Base-by-base conservation (phyloP, 2,797 vertebrate species). In the Lophius americanus region DNA sequence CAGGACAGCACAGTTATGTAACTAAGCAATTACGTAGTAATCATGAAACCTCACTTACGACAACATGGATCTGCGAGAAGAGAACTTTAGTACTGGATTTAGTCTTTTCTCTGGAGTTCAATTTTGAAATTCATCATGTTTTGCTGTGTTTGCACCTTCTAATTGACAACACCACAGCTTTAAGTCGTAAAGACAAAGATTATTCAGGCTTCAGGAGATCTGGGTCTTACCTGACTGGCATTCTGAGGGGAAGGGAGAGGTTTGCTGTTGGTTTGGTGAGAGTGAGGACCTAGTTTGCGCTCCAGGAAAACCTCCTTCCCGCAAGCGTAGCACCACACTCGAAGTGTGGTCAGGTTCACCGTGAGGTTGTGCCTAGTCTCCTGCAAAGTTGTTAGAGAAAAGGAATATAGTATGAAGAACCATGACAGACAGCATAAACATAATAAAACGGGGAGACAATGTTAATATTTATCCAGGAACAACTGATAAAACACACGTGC, bases 261-360 rank as follows among this genome's bases (percentile, higher is more conserved):
- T 89, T 93, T 95, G 78, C 86, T 68, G 86, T 76, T 92, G 67
- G 89, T 64, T 13, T 92, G 85, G 0, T 91, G 91, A 43, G 94
- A 91, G 55, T 94, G 92, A 67, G 94, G 92, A 69, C 94, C 94
- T 12, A 98, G 90, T 87, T 99, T 98, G 77, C 96, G 94, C 59
- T 98, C 97, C 88, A 99, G 90, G 87, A 99, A 99, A 9, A 99
- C 98, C 89, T 99, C 98, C 88, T 98, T 98, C 81, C 95, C 95
- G 69, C 98, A 99, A 86, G 96, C 95, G 0, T 99, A 99, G 92
- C 98, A 99, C 98, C 98, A 99, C 60, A 99, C 96, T 63, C 98
- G 93, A 6, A 99, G 94, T 0, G 98, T 99, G 66, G 98, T 99
- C 77, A 99, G 95, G 91, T 99, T 99, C 87, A 99, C 98, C 0